These are phyloP conservation scores for Semibalanus balanoides DNA, from an alignment of 1,140 invertebrate species.

Conservation along the genomic window DNA sequence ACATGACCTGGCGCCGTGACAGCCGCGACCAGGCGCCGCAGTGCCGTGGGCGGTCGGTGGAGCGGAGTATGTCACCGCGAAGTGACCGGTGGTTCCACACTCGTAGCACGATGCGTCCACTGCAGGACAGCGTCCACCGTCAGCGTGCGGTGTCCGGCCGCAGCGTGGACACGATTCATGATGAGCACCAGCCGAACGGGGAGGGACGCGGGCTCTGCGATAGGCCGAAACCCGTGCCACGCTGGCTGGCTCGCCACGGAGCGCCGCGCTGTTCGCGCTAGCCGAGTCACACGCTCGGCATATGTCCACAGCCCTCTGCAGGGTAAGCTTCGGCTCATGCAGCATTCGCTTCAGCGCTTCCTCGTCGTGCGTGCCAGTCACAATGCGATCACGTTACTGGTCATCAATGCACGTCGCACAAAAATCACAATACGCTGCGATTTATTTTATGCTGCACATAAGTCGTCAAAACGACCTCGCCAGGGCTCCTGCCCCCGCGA, in stretches of 20 bases:
- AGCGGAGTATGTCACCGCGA: not conserved
- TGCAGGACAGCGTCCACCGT: not conserved
- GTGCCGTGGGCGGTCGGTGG: too few species aligned
- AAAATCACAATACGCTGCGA: slow-evolving; percentile 10
- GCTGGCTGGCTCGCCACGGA: not conserved
- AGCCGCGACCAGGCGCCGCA: too few species aligned
- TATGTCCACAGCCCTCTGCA: slow-evolving; percentile 12
- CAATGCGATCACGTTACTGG: not conserved
- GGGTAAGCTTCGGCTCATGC: slow-evolving; percentile 5
- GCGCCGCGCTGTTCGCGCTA: not conserved
- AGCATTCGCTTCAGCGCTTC: slow-evolving; percentile 14
- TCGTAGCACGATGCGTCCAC: not conserved
- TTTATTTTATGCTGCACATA: not conserved
- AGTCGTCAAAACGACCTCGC: not conserved
- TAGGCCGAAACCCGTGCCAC: not conserved
- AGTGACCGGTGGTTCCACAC: slow-evolving; percentile 3
- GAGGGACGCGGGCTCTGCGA: not conserved
- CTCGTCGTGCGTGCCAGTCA: not conserved
- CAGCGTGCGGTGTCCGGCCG: not conserved
- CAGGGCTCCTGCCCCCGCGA: not conserved
- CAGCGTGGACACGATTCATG: not conserved
- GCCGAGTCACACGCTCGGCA: slow-evolving; percentile 10
- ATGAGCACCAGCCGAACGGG: not conserved
- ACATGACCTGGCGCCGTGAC: not conserved
- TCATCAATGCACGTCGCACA: not conserved